Base-by-base conservation (phyloP, 2,797 vertebrate genomes). In the Melanotaenia nigrans region DNA sequence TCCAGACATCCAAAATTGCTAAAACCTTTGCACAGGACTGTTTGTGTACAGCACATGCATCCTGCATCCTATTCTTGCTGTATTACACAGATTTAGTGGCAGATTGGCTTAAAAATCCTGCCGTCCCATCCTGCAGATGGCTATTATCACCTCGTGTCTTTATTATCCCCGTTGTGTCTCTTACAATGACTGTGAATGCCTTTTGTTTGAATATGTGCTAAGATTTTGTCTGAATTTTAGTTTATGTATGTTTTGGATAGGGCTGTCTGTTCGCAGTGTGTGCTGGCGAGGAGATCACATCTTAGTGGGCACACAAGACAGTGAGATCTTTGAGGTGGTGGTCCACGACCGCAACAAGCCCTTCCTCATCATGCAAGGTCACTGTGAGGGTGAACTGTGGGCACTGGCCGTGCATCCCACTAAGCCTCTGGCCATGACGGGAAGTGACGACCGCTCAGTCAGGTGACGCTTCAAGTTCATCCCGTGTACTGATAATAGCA, bases 301-400 rank as follows among this genome's bases (percentile, higher is more conserved):
- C 81, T 93, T 99, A 65, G 97, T 99, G 57, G 98, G 98, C 74
- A 99, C 98, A 0, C 98, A 99, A 85, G 98, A 99, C 73, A 99
- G 98, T 65, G 98, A 99, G 93, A 99, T 99, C 87, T 99, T 99
- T 68, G 98, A 99, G 91, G 96, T 99, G 85, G 97, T 99, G 89
- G 98, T 99, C 56, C 98, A 98, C 68, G 98, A 99, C 87, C 96
- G 98, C 84, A 98, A 95, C 90, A 99, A 99, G 85, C 98, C 98
- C 89, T 98, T 99, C 92, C 96, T 99, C 73, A 96, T 99, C 86
- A 99, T 99, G 97, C 98, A 99, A 94, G 98, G 98, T 49, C 98
- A 99, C 89, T 99, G 97, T 78, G 98, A 99, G 92, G 98, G 98
- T 0, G 98, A 99, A 87, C 96, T 99, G 16, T 99, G 98, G 98